Percentiles rank a stretch among this genome's conserved stretches.
Conservation (phyloP, 2,797 vertebrate species). For the Gobio occitaniae region DNA sequence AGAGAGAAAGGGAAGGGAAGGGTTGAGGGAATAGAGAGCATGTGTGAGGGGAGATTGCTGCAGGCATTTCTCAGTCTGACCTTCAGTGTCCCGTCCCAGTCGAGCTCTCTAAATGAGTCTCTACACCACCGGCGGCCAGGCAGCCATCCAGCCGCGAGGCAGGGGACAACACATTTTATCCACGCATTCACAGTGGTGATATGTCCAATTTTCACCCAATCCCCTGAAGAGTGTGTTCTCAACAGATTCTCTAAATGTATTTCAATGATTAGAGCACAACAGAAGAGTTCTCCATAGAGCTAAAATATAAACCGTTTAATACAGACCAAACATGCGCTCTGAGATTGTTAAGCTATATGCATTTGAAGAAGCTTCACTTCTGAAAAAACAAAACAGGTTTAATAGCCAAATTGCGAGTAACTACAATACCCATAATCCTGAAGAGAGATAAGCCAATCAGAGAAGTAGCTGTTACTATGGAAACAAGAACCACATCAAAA, state of each 20-base stretch:
- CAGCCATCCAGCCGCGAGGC: constrained; percentile 24
- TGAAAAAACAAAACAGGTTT: background rate
- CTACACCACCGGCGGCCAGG: constrained; percentile 14
- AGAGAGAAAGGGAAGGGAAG: constrained; percentile 24
- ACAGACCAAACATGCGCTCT: background rate
- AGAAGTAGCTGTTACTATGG: background rate
- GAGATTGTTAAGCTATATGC: background rate
- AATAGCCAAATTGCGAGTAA: background rate
- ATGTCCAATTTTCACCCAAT: constrained; percentile 44
- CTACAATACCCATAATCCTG: constrained; percentile 3
- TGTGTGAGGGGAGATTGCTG: constrained; percentile 47
- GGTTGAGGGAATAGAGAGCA: constrained; percentile 15
- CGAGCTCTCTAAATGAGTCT: constrained; percentile 43
- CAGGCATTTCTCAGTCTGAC: constrained; percentile 58
- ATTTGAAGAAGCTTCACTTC: background rate
- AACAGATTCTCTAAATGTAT: constrained; percentile 32
- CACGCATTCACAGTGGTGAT: constrained; percentile 25
- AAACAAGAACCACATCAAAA: background rate
- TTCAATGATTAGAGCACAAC: constrained; percentile 34
- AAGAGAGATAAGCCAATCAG: background rate
- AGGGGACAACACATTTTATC: constrained; percentile 36
- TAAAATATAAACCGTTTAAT: background rate
- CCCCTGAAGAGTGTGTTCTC: constrained; percentile 26
- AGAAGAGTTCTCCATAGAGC: background rate
- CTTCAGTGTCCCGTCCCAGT: constrained; percentile 48